Conservation (phyloP, 2,113 vertebrate genomes). For the Taurulus bubalis region DNA sequence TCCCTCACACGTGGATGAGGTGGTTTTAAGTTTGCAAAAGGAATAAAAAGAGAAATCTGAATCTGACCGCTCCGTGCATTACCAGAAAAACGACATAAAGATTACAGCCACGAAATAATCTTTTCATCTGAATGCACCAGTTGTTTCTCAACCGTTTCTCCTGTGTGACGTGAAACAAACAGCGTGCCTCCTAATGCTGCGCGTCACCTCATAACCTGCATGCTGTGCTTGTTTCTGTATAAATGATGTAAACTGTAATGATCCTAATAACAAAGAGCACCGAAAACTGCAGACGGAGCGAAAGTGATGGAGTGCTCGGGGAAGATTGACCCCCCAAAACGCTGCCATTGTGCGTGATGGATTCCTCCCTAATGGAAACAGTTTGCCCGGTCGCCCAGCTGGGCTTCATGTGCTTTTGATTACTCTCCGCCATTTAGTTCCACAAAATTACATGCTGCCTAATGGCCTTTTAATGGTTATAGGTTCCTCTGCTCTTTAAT, state of each 20-base stretch:
- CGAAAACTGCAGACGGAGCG: slow-evolving; percentile 71
- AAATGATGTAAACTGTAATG: slow-evolving; percentile 5
- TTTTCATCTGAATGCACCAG: too few relatives aligned
- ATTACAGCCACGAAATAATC: too few relatives aligned
- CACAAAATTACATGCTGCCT: slow-evolving; percentile 99
- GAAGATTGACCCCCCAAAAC: slow-evolving; percentile 92
- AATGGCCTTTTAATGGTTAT: slow-evolving; percentile 99
- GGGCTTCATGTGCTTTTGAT: slow-evolving; percentile 99
- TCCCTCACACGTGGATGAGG: too few relatives aligned
- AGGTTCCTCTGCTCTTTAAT: slow-evolving; percentile 98
- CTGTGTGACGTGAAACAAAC: too few relatives aligned
- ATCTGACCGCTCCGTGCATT: too few relatives aligned
- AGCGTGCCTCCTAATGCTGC: too few relatives aligned
- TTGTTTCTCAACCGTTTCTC: too few relatives aligned
- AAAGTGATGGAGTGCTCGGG: slow-evolving; percentile 76
- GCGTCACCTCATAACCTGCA: too few relatives aligned
- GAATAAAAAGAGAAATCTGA: too few relatives aligned
- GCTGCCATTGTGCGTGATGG: slow-evolving; percentile 94
- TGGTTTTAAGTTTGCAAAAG: too few relatives aligned
- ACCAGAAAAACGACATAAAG: too few relatives aligned
- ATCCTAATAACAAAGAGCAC: slow-evolving; percentile 47
- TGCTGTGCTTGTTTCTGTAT: too few relatives aligned
- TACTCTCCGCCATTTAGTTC: slow-evolving; percentile 99
- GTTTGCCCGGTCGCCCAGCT: slow-evolving; percentile 98
- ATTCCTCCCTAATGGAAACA: slow-evolving; percentile 97